Conservation (phyloP, 2,888 invertebrate genomes). For the Dryadula phaetusa region DNA sequence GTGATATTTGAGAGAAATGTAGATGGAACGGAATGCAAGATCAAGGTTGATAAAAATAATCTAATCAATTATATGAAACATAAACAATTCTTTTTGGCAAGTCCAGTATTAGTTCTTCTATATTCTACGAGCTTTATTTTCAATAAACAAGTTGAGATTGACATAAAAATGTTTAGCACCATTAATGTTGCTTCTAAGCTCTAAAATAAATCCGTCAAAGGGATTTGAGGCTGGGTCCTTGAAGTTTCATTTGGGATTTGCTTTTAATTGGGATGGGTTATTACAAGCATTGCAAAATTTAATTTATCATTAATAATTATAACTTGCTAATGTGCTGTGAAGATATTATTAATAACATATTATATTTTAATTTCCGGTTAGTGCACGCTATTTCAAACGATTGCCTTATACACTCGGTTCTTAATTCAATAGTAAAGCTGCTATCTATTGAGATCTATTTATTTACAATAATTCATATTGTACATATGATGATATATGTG, state of each 20-base stretch:
- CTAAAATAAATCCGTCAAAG: slow-evolving; percentile 25
- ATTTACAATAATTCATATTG: too few relatives aligned
- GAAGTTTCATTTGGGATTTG: slow-evolving; percentile 10
- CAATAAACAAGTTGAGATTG: not conserved
- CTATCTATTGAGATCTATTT: slow-evolving; percentile 1
- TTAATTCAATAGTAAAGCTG: not conserved
- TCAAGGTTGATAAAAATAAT: too few relatives aligned
- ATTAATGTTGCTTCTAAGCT: slow-evolving; percentile 11
- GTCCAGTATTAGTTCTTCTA: not conserved
- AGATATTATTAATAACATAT: too few relatives aligned
- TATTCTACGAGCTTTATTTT: not conserved
- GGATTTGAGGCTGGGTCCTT: slow-evolving; percentile 10
- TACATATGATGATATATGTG: too few relatives aligned
- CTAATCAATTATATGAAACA: too few relatives aligned
- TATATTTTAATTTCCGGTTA: not conserved
- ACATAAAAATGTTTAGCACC: slow-evolving; percentile 11
- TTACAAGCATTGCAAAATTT: not conserved
- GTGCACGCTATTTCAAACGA: not conserved
- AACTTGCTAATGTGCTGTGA: too few relatives aligned
- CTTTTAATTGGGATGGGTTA: slow-evolving; percentile 4
- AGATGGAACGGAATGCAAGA: too few relatives aligned
- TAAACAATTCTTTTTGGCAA: not conserved
- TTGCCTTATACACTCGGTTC: not conserved
- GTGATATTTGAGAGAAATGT: too few relatives aligned
- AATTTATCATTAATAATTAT: not conserved